A percentile compares a stretch with the other conserved stretches of the same genome.
Evolutionary conservation across 2,888 invertebrate genomes (phyloP).

Genomic region (Torymus tubicola): DNA sequence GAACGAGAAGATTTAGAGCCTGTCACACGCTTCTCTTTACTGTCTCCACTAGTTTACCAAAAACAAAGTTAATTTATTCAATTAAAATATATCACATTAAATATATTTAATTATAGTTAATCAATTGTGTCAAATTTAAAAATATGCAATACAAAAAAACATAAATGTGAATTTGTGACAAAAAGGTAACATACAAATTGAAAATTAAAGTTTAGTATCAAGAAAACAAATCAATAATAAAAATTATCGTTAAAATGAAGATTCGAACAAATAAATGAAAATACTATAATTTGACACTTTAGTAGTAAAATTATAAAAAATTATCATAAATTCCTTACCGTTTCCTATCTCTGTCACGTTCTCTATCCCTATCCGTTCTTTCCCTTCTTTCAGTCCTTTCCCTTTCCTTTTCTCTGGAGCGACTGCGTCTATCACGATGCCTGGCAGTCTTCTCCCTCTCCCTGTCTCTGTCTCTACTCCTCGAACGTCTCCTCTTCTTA

Average conservation of each 20-base stretch:
- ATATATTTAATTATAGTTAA: neutral
- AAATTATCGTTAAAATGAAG: too few relatives aligned
- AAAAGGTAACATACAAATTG: too few relatives aligned
- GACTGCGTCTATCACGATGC: constrained; percentile 80
- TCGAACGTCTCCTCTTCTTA: constrained; percentile 80
- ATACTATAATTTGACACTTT: too few relatives aligned
- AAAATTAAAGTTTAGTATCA: too few relatives aligned
- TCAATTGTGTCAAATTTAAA: too few relatives aligned
- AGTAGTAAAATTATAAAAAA: too few relatives aligned
- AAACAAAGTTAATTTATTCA: constrained; percentile 62
- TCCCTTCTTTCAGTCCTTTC: constrained; percentile 71
- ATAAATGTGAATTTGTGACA: neutral
- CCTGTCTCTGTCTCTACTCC: constrained; percentile 80
- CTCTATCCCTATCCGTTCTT: constrained; percentile 78
- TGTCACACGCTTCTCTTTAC: constrained; percentile 81
- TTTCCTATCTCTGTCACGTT: constrained; percentile 78
- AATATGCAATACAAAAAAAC: constrained; percentile 11
- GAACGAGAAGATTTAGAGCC: constrained; percentile 80
- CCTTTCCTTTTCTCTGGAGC: constrained; percentile 82
- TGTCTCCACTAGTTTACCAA: constrained; percentile 79
- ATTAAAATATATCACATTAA: constrained; percentile 17
- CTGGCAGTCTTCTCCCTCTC: constrained; percentile 75
- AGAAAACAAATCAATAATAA: too few relatives aligned
- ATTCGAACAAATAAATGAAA: too few relatives aligned
- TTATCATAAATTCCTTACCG: constrained; percentile 71